Evolutionary conservation across 2,888 invertebrate genomes (phyloP).

Genomic region (Xestia c-nigrum): DNA sequence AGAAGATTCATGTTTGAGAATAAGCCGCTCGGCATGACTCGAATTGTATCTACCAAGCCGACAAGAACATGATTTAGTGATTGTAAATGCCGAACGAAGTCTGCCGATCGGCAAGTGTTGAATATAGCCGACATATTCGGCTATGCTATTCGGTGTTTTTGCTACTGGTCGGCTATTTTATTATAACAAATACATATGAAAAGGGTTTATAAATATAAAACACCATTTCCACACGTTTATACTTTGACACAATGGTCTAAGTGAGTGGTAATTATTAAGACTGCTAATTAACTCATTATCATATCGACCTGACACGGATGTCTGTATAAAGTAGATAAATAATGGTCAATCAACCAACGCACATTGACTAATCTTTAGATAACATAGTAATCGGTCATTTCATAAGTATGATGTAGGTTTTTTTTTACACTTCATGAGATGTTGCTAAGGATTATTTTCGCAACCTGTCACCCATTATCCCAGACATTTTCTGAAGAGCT

Average conservation of each 20-base stretch:
- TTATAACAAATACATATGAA: too few relatives aligned
- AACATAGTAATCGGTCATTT: neutral
- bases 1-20: neutral
- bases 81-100: neutral
- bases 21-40: neutral
- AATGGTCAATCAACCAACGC: conserved; percentile 14
- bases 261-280: neutral
- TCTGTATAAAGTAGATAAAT: conserved; percentile 14
- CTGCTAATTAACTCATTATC: conserved; percentile 16
- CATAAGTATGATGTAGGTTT: neutral
- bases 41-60: neutral
- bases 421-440: neutral
- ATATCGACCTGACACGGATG: conserved; percentile 34
- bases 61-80: neutral
- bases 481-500: neutral
- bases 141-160: neutral
- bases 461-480: neutral
- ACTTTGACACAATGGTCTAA: neutral
- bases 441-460: neutral
- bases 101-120: neutral
- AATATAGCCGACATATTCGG: neutral
- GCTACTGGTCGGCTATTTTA: neutral
- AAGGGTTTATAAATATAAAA: neutral
- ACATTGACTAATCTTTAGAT: conserved; percentile 11
- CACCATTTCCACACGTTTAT: neutral